phyloP scores from a whole-genome alignment of 2,797 vertebrate genomes.

The Sebastes trivittatus region DNA sequence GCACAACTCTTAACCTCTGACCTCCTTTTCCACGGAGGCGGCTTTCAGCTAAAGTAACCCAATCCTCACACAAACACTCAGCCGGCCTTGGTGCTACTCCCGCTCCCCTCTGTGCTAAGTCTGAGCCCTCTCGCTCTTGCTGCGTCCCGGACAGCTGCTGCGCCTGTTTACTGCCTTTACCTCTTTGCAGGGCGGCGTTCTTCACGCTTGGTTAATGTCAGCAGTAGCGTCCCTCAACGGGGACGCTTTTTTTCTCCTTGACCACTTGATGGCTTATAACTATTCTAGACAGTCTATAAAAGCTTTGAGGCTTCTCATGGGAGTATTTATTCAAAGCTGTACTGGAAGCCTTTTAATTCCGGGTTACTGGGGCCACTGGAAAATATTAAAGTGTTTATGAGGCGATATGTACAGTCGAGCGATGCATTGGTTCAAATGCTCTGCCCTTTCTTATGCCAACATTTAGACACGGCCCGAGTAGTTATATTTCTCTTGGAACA shows the following conservation, averaged over 20 bases:
- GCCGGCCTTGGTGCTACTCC: slow-evolving; percentile 22
- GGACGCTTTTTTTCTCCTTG: neutral
- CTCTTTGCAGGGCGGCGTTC: slow-evolving; percentile 38
- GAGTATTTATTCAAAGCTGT: slow-evolving; percentile 38
- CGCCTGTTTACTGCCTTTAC: slow-evolving; percentile 38
- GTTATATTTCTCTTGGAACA: slow-evolving; percentile 30
- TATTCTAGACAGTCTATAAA: slow-evolving; percentile 38
- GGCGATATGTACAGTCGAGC: neutral
- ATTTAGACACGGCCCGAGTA: neutral
- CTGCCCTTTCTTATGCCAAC: slow-evolving; percentile 7
- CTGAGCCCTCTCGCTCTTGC: slow-evolving; percentile 16
- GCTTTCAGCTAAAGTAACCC: slow-evolving; percentile 61
- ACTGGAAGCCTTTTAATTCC: slow-evolving; percentile 38
- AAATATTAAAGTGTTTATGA: slow-evolving; percentile 50
- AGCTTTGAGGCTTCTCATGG: slow-evolving; percentile 21
- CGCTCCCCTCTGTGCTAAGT: slow-evolving; percentile 31
- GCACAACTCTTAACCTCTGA: slow-evolving; percentile 45
- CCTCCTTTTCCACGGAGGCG: slow-evolving; percentile 50
- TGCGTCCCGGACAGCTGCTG: slow-evolving; percentile 68
- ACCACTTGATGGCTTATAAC: neutral
- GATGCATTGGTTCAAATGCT: slow-evolving; percentile 11
- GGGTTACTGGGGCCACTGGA: slow-evolving; percentile 30
- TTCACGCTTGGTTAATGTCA: slow-evolving; percentile 51
- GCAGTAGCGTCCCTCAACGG: neutral
- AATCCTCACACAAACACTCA: slow-evolving; percentile 58